These are phyloP conservation scores for Petrocephalus zakoni DNA, from an alignment of 2,113 vertebrate genomes.

Conservation along the genomic window DNA sequence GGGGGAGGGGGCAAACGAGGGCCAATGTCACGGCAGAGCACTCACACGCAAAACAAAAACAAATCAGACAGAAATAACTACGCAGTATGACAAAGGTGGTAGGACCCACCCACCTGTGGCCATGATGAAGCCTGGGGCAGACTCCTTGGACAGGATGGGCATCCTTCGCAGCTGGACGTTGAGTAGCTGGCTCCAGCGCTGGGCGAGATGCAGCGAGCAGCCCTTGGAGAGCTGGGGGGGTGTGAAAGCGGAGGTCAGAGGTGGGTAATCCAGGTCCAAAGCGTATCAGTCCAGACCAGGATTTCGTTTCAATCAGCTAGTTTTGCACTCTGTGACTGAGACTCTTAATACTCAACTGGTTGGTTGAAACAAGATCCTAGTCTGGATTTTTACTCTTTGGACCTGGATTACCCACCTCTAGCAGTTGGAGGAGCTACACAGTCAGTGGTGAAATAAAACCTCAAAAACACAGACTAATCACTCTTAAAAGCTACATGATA, in stretches of 20 bases:
- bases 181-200: slow-evolving; percentile 88
- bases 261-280: no score
- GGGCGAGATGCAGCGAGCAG: slow-evolving; percentile 92
- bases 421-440: neutral
- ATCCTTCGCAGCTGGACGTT: slow-evolving; percentile 89
- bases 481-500: neutral
- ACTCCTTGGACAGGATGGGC: slow-evolving; percentile 94
- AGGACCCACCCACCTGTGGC: slow-evolving; percentile 72
- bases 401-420: no score
- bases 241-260: neutral
- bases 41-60: neutral
- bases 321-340: no score
- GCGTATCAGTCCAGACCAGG: no score
- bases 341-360: no score
- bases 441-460: neutral
- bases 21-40: neutral
- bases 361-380: no score
- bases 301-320: no score
- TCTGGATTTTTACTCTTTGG: no score
- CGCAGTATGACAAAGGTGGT: neutral
- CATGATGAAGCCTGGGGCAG: slow-evolving; percentile 85
- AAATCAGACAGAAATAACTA: neutral
- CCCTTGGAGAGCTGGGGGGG: slow-evolving; percentile 71
- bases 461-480: neutral
- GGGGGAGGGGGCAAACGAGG: neutral